Base-by-base conservation (phyloP, 2,888 invertebrate genomes). In the Agrenia bidenticulata region DNA sequence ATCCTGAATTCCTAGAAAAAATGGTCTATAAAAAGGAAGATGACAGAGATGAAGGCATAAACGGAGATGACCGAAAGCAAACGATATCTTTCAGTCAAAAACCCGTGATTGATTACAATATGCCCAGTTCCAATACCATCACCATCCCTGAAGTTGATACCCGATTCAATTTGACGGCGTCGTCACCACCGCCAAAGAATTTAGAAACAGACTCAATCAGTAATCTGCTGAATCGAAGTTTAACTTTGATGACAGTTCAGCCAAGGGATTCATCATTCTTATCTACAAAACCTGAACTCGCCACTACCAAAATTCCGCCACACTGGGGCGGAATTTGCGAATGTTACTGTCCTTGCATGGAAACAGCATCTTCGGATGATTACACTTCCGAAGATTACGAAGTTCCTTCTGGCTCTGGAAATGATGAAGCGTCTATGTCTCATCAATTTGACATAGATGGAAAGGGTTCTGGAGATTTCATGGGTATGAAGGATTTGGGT, bases 291-390 rank as follows among this genome's bases (percentile, higher is more conserved):
- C 37, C 17, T 32, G 32, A 32, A 11, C 39, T 42, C 41, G 41
- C 41, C 51, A 24, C 49, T 41, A 26, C 53, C 41, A 51, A 59
- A 53, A 54, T 42, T 59, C 42, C 53, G 41, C 41, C 39, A 2
- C 49, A 64, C 23, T 61, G 59, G 61, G 73, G 73, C 11, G 73
- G 66, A 2, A 69, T 72, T 13, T 74, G 73, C 39, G 72, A 69
- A 39, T 74, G 73, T 51, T 67, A 70, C 57, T 74, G 73, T 59
- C 73, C 73, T 1, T 72, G 71, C 61, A 21, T 73, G 59, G 72
- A 70, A 17, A 65, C 66, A 41, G 23, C 24, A 11, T 19, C 37
- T 13, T 27, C 39, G 11, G 60, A 37, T 2, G 61, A 63, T 7
- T n/a, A n/a, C n/a, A n/a, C n/a, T n/a, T n/a, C n/a, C n/a, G n/a